phyloP scores from a whole-genome alignment of 2,888 invertebrate genomes.

The Lordiphosa andalusiaca region DNA sequence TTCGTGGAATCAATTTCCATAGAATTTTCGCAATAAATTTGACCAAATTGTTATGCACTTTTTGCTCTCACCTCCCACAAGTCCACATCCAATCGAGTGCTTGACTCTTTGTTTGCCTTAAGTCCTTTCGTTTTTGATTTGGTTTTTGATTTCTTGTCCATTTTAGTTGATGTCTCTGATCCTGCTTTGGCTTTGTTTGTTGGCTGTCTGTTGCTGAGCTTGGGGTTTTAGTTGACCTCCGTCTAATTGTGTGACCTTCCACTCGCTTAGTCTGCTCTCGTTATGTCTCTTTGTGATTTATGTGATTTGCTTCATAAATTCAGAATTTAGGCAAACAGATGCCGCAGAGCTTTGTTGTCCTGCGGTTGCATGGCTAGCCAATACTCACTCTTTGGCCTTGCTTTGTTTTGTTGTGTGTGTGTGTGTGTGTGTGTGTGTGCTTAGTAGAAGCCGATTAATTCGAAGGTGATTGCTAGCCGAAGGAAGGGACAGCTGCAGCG shows the following conservation, averaged over 20 bases:
- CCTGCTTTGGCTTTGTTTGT: slow-evolving; percentile 13
- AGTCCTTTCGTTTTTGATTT: slow-evolving; percentile 72
- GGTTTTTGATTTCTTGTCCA: slow-evolving; percentile 70
- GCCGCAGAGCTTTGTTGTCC: slow-evolving; percentile 10
- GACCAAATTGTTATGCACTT: background rate
- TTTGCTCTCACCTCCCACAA: slow-evolving; percentile 77
- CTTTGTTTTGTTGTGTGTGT: too few relatives aligned
- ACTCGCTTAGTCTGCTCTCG: background rate
- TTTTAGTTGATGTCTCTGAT: slow-evolving; percentile 44
- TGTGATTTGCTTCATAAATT: slow-evolving; percentile 44
- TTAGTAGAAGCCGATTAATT: slow-evolving; percentile 2
- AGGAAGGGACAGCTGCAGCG: too few relatives aligned
- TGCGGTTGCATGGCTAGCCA: slow-evolving; percentile 6
- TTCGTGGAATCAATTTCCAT: too few relatives aligned
- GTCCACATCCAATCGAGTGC: slow-evolving; percentile 77
- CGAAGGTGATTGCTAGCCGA: too few relatives aligned
- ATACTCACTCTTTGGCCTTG: slow-evolving; percentile 14
- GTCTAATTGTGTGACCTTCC: slow-evolving; percentile 18
- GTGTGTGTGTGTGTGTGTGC: too few relatives aligned
- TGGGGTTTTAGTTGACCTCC: background rate
- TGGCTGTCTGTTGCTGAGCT: background rate
- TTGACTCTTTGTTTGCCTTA: slow-evolving; percentile 76
- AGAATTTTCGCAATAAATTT: too few relatives aligned
- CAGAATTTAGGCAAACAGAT: slow-evolving; percentile 39
- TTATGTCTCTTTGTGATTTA: slow-evolving; percentile 38